These are phyloP conservation scores for Nemopilema nomurai DNA, from an alignment of 30 jellyfish, hydroid and myxozoan species.

Conservation along the genomic window DNA sequence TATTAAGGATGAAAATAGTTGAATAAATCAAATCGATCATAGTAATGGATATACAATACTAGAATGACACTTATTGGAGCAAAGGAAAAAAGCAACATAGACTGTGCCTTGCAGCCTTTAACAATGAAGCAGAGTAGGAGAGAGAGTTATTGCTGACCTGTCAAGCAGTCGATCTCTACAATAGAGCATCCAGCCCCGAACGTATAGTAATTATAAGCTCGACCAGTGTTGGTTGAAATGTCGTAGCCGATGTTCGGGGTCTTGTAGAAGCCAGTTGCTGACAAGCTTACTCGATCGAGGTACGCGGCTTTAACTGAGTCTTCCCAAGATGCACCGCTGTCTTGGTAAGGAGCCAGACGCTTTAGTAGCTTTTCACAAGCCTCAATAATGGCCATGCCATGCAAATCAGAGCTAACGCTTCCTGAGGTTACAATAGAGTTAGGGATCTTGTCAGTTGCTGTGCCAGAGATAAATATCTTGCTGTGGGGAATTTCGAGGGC, in stretches of 20 bases:
- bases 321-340: conserved; percentile 20
- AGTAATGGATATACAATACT: no score
- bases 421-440: conserved; percentile 4
- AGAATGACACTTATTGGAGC: no score
- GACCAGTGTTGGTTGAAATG: conserved; percentile 29
- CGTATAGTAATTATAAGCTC: background rate
- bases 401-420: conserved; percentile 22
- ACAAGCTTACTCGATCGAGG: conserved; percentile 26
- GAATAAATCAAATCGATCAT: no score
- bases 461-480: conserved; percentile 1
- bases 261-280: conserved; percentile 37
- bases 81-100: background rate
- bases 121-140: background rate
- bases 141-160: conserved; percentile 9
- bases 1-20: no score
- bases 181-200: conserved; percentile 50
- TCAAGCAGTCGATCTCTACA: conserved; percentile 38
- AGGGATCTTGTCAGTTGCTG: conserved; percentile 38
- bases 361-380: conserved; percentile 34
- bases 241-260: conserved; percentile 38
- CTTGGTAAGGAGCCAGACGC: conserved; percentile 26
- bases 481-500: conserved; percentile 15
- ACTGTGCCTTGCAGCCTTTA: background rate
- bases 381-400: conserved; percentile 35
- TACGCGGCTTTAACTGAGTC: conserved; percentile 27